A percentile compares a stretch with the other conserved stretches of the same genome.
Conservation (phyloP, 1,140 invertebrate species). For the Drosophila obscura region DNA sequence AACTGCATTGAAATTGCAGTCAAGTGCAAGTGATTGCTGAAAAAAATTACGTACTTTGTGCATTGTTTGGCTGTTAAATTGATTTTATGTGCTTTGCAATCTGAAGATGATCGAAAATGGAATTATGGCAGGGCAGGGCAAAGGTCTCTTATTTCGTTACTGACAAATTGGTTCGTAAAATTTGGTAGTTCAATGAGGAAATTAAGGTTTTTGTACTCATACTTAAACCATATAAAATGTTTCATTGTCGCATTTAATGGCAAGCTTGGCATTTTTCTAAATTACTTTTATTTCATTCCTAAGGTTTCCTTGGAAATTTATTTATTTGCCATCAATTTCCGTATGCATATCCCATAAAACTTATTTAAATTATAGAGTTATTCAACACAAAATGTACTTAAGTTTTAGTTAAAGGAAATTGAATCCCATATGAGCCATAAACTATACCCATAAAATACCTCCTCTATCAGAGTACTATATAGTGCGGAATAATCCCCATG, state of each 20-base stretch:
- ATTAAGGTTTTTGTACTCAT: too few species aligned
- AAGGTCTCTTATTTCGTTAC: neutral
- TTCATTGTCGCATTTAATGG: too few species aligned
- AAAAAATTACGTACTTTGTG: conserved; percentile 51
- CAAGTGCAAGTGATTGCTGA: conserved; percentile 57
- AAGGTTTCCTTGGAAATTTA: too few species aligned
- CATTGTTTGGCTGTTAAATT: conserved; percentile 44
- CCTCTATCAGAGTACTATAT: neutral
- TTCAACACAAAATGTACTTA: conserved; percentile 21
- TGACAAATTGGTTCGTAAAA: neutral
- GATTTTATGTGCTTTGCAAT: conserved; percentile 37
- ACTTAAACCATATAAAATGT: too few species aligned
- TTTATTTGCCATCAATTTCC: too few species aligned
- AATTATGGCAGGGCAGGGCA: neutral
- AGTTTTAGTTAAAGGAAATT: conserved; percentile 3
- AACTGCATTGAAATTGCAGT: conserved; percentile 35
- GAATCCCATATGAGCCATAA: conserved; percentile 30
- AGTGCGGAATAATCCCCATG: conserved; percentile 11
- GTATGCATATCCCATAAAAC: too few species aligned
- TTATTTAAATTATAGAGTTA: neutral
- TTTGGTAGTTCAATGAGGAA: neutral
- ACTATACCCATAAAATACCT: conserved; percentile 23
- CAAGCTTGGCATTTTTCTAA: too few species aligned
- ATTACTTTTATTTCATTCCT: too few species aligned
- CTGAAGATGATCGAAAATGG: conserved; percentile 2